Evolutionary conservation across 2,797 vertebrate species (phyloP).

Genomic region (Mormyrops attenuatus): DNA sequence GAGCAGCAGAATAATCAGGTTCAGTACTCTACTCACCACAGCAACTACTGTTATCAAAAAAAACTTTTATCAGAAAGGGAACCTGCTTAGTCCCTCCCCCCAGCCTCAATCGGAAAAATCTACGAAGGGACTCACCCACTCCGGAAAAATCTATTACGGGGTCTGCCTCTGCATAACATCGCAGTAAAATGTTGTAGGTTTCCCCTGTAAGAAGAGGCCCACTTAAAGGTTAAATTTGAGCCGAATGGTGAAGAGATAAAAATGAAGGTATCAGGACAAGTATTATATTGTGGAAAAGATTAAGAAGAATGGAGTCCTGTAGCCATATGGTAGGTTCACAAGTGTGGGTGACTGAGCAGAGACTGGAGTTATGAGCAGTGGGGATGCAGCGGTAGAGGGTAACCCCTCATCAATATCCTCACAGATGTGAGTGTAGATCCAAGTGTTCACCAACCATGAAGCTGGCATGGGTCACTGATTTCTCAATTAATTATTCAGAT

Average conservation of each 20-base stretch:
- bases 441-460: neutral
- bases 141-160: neutral
- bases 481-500: neutral
- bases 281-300: neutral
- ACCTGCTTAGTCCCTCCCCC: neutral
- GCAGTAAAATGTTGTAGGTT: neutral
- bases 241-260: neutral
- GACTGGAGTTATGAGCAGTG: neutral
- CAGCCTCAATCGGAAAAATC: neutral
- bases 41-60: neutral
- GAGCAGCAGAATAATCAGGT: neutral
- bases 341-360: neutral
- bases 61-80: neutral
- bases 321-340: neutral
- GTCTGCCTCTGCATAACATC: neutral
- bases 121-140: neutral
- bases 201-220: neutral
- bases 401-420: neutral
- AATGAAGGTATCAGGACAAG: neutral
- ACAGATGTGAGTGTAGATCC: neutral
- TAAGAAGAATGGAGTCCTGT: neutral
- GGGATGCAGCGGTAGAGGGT: neutral
- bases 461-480: neutral
- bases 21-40: neutral
- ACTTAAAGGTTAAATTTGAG: neutral